These are phyloP conservation scores for Synanthedon formicaeformis DNA, from an alignment of 2,888 invertebrate species.

Conservation along the genomic window DNA sequence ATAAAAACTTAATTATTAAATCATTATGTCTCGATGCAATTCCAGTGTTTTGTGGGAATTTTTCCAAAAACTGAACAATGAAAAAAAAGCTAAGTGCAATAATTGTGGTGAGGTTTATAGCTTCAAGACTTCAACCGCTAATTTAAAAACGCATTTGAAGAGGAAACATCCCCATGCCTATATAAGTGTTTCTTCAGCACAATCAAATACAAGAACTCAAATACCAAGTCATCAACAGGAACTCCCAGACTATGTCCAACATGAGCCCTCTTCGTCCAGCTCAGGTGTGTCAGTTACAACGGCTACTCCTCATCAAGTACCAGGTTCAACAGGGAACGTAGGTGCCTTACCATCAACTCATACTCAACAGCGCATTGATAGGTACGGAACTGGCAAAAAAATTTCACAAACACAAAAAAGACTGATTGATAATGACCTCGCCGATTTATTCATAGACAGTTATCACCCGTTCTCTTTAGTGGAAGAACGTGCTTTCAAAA, in stretches of 20 bases:
- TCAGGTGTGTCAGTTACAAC: constrained; percentile 4
- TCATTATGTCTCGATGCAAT: neutral
- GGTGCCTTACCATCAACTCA: neutral
- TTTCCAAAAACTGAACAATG: neutral
- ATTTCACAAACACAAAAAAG: neutral
- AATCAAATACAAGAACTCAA: constrained; percentile 3
- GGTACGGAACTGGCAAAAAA: neutral
- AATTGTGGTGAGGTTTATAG: constrained; percentile 11
- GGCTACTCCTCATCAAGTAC: constrained; percentile 1
- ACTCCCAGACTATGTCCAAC: neutral
- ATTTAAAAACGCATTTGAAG: constrained; percentile 4
- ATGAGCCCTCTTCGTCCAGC: neutral
- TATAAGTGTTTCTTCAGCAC: constrained; percentile 5
- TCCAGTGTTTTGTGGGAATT: neutral
- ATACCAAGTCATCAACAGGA: constrained; percentile 2
- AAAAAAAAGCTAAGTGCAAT: constrained; percentile 7
- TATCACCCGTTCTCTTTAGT: too few species aligned
- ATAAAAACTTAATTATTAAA: neutral
- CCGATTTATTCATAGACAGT: too few species aligned
- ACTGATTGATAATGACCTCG: neutral
- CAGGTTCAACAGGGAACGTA: neutral
- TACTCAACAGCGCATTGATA: neutral
- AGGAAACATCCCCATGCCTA: constrained; percentile 5
- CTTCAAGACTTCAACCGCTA: constrained; percentile 8
- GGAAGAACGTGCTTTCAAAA: too few species aligned